Conservation (phyloP, 1,140 invertebrate genomes). For the Bombyx mandarina region DNA sequence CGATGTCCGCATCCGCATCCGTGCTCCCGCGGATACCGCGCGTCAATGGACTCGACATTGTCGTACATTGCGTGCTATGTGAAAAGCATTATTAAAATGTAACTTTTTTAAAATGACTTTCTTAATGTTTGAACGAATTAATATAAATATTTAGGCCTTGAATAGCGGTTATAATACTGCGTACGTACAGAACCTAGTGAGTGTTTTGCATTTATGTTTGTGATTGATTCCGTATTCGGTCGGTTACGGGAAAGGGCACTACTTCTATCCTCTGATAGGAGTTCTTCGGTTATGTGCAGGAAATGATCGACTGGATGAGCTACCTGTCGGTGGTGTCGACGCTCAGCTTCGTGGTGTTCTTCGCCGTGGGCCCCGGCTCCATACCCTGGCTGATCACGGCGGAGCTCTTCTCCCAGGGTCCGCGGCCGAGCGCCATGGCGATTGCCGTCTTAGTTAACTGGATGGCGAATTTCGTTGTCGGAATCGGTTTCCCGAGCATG, state of each 20-base stretch:
- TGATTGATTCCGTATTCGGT: conserved; percentile 62
- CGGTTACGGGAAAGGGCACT: conserved; percentile 72
- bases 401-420: conserved; percentile 97
- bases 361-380: conserved; percentile 95
- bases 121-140: no score
- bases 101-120: no score
- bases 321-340: conserved; percentile 95
- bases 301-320: conserved; percentile 98
- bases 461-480: conserved; percentile 97
- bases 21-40: neutral
- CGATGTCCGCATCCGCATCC: conserved; percentile 29
- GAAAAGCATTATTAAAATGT: no score
- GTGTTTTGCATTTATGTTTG: conserved; percentile 61
- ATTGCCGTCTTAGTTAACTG: conserved; percentile 98
- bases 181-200: conserved; percentile 35
- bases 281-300: conserved; percentile 95
- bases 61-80: no score
- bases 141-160: no score
- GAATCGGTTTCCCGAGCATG: conserved; percentile 94
- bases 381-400: conserved; percentile 99
- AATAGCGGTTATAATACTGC: conserved; percentile 9
- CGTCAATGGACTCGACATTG: neutral
- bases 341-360: conserved; percentile 96
- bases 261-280: conserved; percentile 83
- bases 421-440: conserved; percentile 96